Percentiles rank a stretch among this genome's conserved stretches.
Conservation (phyloP, 2,888 invertebrate genomes). For the Kuschelorhynchus macadamiae region DNA sequence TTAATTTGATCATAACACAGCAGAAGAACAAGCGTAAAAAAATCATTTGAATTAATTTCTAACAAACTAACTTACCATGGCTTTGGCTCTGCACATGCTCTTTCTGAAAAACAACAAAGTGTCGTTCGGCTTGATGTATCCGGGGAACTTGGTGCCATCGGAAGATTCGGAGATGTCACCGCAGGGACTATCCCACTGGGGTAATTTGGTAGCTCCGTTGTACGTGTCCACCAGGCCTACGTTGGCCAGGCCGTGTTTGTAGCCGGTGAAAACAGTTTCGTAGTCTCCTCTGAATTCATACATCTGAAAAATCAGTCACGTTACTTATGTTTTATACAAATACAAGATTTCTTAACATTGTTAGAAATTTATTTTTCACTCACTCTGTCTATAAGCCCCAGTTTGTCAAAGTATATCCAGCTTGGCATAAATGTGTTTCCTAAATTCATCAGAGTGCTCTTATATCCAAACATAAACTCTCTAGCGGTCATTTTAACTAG, state of each 20-base stretch:
- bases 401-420: constrained; percentile 89
- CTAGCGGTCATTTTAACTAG: constrained; percentile 85
- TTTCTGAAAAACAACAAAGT: constrained; percentile 84
- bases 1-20: too few relatives aligned
- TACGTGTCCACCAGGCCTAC: constrained; percentile 85
- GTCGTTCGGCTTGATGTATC: constrained; percentile 79
- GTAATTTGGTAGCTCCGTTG: constrained; percentile 78
- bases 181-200: constrained; percentile 85
- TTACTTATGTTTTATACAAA: too few relatives aligned
- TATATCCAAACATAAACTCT: constrained; percentile 92
- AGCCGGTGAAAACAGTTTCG: constrained; percentile 84
- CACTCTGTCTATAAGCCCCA: constrained; percentile 91
- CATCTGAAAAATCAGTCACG: constrained; percentile 76
- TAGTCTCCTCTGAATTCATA: constrained; percentile 86
- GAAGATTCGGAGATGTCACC: constrained; percentile 83
- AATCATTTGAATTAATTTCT: too few relatives aligned
- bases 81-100: constrained; percentile 87
- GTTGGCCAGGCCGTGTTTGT: constrained; percentile 71
- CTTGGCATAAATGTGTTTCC: constrained; percentile 87
- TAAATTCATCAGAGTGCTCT: constrained; percentile 84
- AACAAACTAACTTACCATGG: constrained; percentile 75
- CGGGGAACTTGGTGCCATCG: constrained; percentile 88
- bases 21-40: too few relatives aligned
- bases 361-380: constrained; percentile 62
- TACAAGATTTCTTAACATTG: too few relatives aligned